Conservation (phyloP, 2,797 vertebrate genomes). For the Sylvilagus floridanus region DNA sequence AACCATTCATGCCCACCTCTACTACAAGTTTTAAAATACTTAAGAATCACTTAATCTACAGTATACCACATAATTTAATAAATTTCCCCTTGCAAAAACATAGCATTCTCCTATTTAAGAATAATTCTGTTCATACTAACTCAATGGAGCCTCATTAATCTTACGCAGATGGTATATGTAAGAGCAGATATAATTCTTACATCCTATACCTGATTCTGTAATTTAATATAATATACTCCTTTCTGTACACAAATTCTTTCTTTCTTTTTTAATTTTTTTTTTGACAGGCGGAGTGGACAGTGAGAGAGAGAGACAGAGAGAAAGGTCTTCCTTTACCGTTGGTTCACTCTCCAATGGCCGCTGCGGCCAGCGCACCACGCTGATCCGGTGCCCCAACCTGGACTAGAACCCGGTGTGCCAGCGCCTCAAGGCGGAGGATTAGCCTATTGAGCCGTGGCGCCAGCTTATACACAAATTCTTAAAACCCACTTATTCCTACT, state of each 20-base stretch:
- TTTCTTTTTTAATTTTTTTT: too few relatives aligned
- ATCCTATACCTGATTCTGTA: neutral
- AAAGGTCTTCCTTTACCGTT: too few relatives aligned
- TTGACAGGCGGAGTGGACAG: too few relatives aligned
- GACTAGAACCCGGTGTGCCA: too few relatives aligned
- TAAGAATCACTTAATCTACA: conserved; percentile 30
- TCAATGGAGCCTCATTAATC: conserved; percentile 46
- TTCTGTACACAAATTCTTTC: neutral
- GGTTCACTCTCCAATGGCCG: too few relatives aligned
- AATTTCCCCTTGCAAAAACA: conserved; percentile 24
- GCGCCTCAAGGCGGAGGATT: too few relatives aligned
- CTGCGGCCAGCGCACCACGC: too few relatives aligned
- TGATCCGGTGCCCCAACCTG: too few relatives aligned
- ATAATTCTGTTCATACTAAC: conserved; percentile 12
- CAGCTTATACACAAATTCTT: conserved; percentile 33
- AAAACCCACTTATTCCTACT: conserved; percentile 53
- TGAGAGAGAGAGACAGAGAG: too few relatives aligned
- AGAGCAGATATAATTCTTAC: conserved; percentile 15
- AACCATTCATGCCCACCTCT: too few relatives aligned
- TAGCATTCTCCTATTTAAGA: conserved; percentile 24
- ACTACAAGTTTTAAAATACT: neutral
- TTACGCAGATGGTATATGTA: neutral
- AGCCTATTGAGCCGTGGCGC: too few relatives aligned
- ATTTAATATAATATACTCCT: conserved; percentile 31
- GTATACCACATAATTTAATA: conserved; percentile 11